Evolutionary conservation across 2,113 vertebrate genomes (phyloP), one percentile per base, ranked within the genome.

Genomic region (Oriolus oriolus): DNA sequence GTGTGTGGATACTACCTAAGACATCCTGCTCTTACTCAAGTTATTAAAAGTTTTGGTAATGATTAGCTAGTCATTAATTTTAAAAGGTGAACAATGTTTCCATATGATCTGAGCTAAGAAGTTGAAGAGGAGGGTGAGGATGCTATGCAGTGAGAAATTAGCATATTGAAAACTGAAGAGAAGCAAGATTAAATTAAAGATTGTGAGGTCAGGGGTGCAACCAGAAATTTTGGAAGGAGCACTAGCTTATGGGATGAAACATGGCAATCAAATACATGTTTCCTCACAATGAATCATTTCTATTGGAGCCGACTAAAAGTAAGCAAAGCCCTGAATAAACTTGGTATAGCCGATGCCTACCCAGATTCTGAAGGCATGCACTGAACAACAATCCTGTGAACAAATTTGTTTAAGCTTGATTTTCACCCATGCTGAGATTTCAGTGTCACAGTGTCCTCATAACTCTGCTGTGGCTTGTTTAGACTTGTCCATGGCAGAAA

Each of bases 301-400:
- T 37, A 9, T 8, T 70, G 22, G 16, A 82, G 31, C 22, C 74
- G 45, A 41, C 8, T 42, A 63, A 65, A 74, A 37, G 12, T 17
- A 74, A 65, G 24, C 1, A 65, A 76, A 76, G 12, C 7, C 1
- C 1, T 69, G 15, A 35, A 21, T 64, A 31, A 10, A 13, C 17
- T 56, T 33, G 11, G 3, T 11, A 28, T 47, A 92, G 7, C 13
- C 12, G 71, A 8, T 52, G 19, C 24, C 28, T 49, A 44, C 19
- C 6, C 13, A 49, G 15, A 3, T 69, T 94, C n/a, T 65, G 30
- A 79, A 12, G 16, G 10, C 24, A 28, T 23, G 10, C 15, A n/a
- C 3, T 53, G n/a, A 76, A 57, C 22, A 35, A 45, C 0, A 0
- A 39, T 31, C 14, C 39, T 20, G 3, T 18, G 35, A 14, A 64